Base-by-base conservation (phyloP, 2,888 invertebrate genomes). In the Sialis fuliginosa region DNA sequence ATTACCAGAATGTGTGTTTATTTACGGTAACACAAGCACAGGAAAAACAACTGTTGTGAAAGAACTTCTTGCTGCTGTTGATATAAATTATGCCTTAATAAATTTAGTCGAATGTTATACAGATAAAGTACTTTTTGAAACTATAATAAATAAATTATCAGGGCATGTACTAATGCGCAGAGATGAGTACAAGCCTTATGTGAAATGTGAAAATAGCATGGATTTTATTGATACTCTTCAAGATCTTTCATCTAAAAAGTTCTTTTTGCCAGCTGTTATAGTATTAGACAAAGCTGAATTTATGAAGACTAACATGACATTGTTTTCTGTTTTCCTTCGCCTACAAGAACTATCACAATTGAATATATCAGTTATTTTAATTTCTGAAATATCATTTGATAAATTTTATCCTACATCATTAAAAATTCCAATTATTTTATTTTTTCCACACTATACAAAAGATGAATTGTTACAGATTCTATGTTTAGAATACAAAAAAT, bases 41-140 rank as follows among this genome's bases (percentile, higher is more conserved):
- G 91, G 90, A 32, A 92, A 92, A 70, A 77, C 81, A n/a, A 62
- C 79, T 12, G 72, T 88, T 48, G 61, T 83, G 5, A 70, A 69
- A 46, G 66, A 72, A 7, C 63, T 85, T 8, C 62, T 91, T 4
- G 58, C 68, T 37, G 62, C 68, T 56, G 64, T 77, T 39, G 60
- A 70, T 45, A 75, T 78, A 51, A 75, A 71, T 61, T 67, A 74
- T 55, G 76, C 79, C 33, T 59, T 75, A 37, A 67, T 91, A 32
- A 85, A 89, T 66, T 83, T 89, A 59, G 74, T 88, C 6, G 90
- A 91, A 64, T 86, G 84, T 60, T 85, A 85, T 61, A 75, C 79
- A 6, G 68, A 75, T 6, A 80, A 79, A 63, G 77, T 88, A 49
- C 67, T 92, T 53, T 82, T 77, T 54, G 88, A 91, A 62, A 74